Conservation (phyloP, 92 coral and sea anemone species). For the Scolanthus callimorphus region DNA sequence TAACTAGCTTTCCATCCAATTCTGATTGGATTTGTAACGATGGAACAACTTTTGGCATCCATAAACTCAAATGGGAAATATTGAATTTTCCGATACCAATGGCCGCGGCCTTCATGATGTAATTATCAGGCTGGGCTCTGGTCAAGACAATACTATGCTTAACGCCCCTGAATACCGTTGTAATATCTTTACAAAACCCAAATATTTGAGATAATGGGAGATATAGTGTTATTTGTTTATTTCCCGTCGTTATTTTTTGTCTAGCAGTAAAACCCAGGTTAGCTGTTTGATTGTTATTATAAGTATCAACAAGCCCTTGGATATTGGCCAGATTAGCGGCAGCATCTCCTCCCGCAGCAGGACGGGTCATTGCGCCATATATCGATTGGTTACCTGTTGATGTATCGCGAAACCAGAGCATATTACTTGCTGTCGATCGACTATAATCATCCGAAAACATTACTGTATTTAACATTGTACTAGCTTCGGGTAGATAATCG, state of each 20-base stretch:
- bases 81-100: constrained; percentile 5
- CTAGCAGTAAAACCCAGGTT: constrained; percentile 6
- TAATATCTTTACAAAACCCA: constrained; percentile 6
- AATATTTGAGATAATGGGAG: constrained; percentile 2
- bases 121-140: neutral
- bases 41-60: constrained; percentile 6
- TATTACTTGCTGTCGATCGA: neutral
- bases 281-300: constrained; percentile 3
- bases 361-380: neutral
- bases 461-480: neutral
- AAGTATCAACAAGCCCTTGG: neutral
- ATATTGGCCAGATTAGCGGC: neutral
- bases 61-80: neutral
- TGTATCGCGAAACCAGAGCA: constrained; percentile 11
- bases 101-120: constrained; percentile 6
- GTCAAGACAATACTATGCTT: neutral
- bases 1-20: constrained; percentile 3
- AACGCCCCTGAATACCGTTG: constrained; percentile 6
- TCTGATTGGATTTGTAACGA: neutral
- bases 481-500: constrained; percentile 5
- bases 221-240: neutral
- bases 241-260: constrained; percentile 2
- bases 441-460: constrained; percentile 3
- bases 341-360: neutral
- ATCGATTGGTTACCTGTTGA: neutral